Evolutionary conservation across 1,140 invertebrate genomes (phyloP).

Genomic region (Procambarus clarkii): DNA sequence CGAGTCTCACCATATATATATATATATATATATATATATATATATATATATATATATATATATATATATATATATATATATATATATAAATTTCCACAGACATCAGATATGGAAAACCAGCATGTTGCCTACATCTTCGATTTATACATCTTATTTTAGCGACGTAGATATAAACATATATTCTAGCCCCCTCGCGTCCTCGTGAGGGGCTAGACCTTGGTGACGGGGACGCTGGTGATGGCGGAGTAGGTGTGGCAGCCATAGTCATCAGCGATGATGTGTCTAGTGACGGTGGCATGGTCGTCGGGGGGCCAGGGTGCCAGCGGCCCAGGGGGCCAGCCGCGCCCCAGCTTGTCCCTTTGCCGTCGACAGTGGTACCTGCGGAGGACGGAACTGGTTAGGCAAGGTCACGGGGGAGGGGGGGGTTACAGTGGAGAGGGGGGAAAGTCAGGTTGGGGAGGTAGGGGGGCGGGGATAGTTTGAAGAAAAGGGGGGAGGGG

Average conservation of each 20-base stretch:
- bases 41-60: no score
- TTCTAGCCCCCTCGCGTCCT: not conserved
- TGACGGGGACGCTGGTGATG: conserved; percentile 56
- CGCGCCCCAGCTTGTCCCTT: conserved; percentile 58
- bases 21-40: no score
- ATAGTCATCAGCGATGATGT: conserved; percentile 72
- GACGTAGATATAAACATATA: no score
- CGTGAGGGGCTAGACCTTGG: conserved; percentile 37
- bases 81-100: no score
- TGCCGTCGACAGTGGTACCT: conserved; percentile 43
- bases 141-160: no score
- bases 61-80: no score
- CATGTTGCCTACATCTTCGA: no score
- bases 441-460: not conserved
- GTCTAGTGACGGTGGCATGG: conserved; percentile 61
- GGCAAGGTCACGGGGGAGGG: not conserved
- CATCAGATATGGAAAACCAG: no score
- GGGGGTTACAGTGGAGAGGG: not conserved
- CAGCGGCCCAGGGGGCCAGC: conserved; percentile 66
- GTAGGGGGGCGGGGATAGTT: not conserved
- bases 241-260: conserved; percentile 62
- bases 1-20: no score
- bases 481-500: no score
- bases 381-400: not conserved
- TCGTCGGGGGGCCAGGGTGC: conserved; percentile 70